A percentile compares a stretch with the other conserved stretches of the same genome.
These are phyloP conservation scores for Spicauda simplicius DNA, from an alignment of 2,888 invertebrate species.

Conservation along the genomic window DNA sequence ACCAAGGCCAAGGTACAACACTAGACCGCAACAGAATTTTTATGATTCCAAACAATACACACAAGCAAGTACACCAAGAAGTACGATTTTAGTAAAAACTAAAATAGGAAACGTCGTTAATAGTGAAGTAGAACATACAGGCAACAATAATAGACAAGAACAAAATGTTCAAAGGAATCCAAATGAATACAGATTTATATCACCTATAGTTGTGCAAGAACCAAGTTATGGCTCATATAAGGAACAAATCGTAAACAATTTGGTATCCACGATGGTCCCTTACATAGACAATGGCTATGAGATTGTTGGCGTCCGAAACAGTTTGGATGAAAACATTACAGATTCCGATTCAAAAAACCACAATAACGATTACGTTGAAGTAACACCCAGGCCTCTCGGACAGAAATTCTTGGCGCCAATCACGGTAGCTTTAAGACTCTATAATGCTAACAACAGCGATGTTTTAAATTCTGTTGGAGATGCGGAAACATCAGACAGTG, in stretches of 20 bases:
- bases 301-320: slow-evolving; percentile 69
- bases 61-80: slow-evolving; percentile 44
- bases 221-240: slow-evolving; percentile 56
- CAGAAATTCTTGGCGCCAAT: slow-evolving; percentile 85
- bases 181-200: slow-evolving; percentile 65
- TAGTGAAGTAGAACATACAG: slow-evolving; percentile 53
- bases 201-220: slow-evolving; percentile 80
- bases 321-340: slow-evolving; percentile 52
- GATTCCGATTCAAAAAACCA: slow-evolving; percentile 46
- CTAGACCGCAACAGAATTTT: slow-evolving; percentile 49
- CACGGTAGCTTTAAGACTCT: slow-evolving; percentile 84
- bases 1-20: slow-evolving; percentile 55
- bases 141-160: slow-evolving; percentile 43
- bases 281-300: slow-evolving; percentile 75
- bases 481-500: slow-evolving; percentile 71
- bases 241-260: slow-evolving; percentile 68
- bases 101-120: slow-evolving; percentile 68
- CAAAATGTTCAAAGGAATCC: slow-evolving; percentile 51
- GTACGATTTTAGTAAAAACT: slow-evolving; percentile 65
- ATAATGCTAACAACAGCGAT: slow-evolving; percentile 74
- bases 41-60: slow-evolving; percentile 45
- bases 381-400: slow-evolving; percentile 83
- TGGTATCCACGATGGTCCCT: slow-evolving; percentile 77
- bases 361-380: slow-evolving; percentile 62
- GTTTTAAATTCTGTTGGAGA: slow-evolving; percentile 67